Percentiles rank a stretch among this genome's conserved stretches.
Evolutionary conservation across 1,140 invertebrate genomes (phyloP).

Genomic region (Mactra quadrangularis): DNA sequence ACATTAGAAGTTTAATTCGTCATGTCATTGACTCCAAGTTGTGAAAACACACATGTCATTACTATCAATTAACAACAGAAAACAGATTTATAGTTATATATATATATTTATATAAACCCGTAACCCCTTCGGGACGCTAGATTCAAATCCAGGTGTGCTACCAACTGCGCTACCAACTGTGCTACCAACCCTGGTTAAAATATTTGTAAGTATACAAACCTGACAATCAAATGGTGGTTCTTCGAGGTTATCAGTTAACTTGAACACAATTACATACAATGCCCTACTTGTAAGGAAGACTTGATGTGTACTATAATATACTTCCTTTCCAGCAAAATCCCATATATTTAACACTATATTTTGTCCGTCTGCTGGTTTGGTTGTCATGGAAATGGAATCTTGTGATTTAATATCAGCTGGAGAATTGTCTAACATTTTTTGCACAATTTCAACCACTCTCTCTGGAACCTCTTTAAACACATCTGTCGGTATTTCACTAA

Average conservation of each 20-base stretch:
- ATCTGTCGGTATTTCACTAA: conserved; percentile 61
- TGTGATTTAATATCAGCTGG: conserved; percentile 43
- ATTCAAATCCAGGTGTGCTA: too few species aligned
- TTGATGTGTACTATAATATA: conserved; percentile 83
- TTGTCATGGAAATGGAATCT: conserved; percentile 42
- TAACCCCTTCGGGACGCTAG: too few species aligned
- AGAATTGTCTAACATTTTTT: conserved; percentile 71
- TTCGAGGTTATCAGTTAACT: conserved; percentile 81
- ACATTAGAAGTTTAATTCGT: too few species aligned
- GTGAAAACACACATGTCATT: too few species aligned
- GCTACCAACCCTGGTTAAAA: too few species aligned
- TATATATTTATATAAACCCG: too few species aligned
- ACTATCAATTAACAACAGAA: too few species aligned
- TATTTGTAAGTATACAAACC: too few species aligned
- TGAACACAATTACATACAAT: conserved; percentile 84
- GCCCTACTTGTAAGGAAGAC: conserved; percentile 83
- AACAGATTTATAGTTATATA: too few species aligned
- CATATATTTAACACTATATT: conserved; percentile 81
- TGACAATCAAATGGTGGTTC: conserved; percentile 12
- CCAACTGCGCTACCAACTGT: neutral
- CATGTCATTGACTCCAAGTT: too few species aligned
- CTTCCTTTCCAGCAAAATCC: conserved; percentile 83
- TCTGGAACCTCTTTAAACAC: conserved; percentile 75
- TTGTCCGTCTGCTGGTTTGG: conserved; percentile 35
- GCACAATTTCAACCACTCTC: conserved; percentile 74